Base-by-base conservation (phyloP, 2,888 invertebrate species). In the Anaspis maculata region DNA sequence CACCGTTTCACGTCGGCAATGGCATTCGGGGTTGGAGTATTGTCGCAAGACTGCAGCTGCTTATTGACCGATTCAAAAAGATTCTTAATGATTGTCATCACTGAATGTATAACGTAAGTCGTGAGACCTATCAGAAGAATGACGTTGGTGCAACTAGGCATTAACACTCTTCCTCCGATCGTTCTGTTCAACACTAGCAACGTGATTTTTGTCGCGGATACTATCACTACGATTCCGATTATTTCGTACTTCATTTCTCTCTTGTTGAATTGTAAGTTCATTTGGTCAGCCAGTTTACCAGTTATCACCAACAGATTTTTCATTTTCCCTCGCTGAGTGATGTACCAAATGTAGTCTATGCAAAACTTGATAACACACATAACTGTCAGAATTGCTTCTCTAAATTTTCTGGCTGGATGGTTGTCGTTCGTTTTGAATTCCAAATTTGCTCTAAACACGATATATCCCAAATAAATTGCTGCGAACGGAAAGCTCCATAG, bases 321-420 rank as follows among this genome's bases (percentile, higher is more conserved):
- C n/a, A 34, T 25, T 34, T 34, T 5, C 5, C 19, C 11, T 7
- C 29, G 16, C 9, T 29, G 24, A n/a, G 9, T 6, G 2, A 34
- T n/a, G 27, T 25, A 34, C 34, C 29, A 34, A 9, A 34, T 13
- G 12, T 24, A 34, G 13, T 29, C 34, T 3, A 9, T 15, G 4
- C 10, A 15, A 7, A 34, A 1, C 29, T 24, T 34, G 11, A 24
- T 4, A 16, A 24, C 28, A 13, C 24, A 33, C 10, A 15, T 7
- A n/a, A n/a, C n/a, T n/a, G n/a, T n/a, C n/a, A n/a, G n/a, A n/a
- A n/a, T n/a, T n/a, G n/a, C n/a, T n/a, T n/a, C n/a, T n/a, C n/a
- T n/a, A n/a, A n/a, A n/a, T n/a, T n/a, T n/a, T n/a, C n/a, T n/a
- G n/a, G n/a, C n/a, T n/a, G n/a, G n/a, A n/a, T n/a, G n/a, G n/a